Evolutionary conservation across 2,113 vertebrate species (phyloP).

Genomic region (Thamnaconus septentrionalis): DNA sequence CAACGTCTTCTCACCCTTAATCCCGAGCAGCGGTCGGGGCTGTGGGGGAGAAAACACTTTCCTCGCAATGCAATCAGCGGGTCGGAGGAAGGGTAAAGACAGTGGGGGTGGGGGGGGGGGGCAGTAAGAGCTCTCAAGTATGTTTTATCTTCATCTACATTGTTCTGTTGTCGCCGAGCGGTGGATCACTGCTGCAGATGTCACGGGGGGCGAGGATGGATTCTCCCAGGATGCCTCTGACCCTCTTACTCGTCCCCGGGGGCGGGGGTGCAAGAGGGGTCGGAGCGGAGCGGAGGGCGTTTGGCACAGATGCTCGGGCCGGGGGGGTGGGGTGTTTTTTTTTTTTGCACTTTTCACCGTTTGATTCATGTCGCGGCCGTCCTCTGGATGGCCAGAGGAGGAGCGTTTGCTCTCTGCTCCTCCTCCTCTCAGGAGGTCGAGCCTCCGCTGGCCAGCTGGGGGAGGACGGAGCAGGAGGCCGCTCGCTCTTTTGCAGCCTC

Average conservation of each 20-base stretch:
- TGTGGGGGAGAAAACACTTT: background rate
- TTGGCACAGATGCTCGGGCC: conserved; percentile 62
- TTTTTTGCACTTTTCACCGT: conserved; percentile 35
- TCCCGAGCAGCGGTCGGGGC: conserved; percentile 11
- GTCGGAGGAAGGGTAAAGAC: conserved; percentile 5
- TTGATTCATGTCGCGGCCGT: conserved; percentile 33
- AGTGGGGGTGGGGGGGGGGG: conserved; percentile 20
- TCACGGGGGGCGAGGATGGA: conserved; percentile 62
- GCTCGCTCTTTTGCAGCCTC: background rate
- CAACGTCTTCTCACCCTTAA: conserved; percentile 35
- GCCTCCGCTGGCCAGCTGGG: too few relatives aligned
- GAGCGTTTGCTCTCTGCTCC: background rate
- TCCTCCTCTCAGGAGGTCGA: too few relatives aligned
- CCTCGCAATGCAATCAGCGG: conserved; percentile 10
- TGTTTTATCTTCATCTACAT: conserved; percentile 59
- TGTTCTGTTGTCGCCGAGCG: conserved; percentile 59
- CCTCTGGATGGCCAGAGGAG: background rate
- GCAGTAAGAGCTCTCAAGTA: conserved; percentile 44
- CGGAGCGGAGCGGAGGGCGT: too few relatives aligned
- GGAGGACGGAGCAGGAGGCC: too few relatives aligned
- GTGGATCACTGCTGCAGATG: conserved; percentile 71
- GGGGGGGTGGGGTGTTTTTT: background rate
- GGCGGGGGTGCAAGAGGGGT: conserved; percentile 1
- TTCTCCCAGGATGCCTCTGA: conserved; percentile 66
- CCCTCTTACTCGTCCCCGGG: conserved; percentile 71